Conservation (phyloP, 2,797 vertebrate genomes). For the Micropoecilia bifurca region DNA sequence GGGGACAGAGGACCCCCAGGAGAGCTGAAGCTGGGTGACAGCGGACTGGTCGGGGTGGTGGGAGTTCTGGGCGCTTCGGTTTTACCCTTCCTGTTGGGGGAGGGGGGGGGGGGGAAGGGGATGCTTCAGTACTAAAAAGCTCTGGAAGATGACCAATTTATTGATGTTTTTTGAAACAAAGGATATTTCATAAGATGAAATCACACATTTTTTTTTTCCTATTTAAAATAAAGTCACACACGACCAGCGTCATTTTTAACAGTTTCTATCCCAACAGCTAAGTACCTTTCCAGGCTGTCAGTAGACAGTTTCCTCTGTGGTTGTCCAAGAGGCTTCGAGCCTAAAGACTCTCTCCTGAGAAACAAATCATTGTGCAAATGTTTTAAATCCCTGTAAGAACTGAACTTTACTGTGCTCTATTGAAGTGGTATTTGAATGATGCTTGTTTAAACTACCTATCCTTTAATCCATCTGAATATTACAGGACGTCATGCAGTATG, state of each 20-base stretch:
- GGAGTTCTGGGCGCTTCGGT: slow-evolving; percentile 83
- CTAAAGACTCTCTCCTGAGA: slow-evolving; percentile 77
- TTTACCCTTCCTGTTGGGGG: slow-evolving; percentile 80
- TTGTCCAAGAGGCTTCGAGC: slow-evolving; percentile 66
- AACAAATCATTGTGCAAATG: neutral
- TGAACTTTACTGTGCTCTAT: neutral
- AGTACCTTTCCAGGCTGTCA: slow-evolving; percentile 76
- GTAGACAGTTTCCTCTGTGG: slow-evolving; percentile 78
- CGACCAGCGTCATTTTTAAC: neutral
- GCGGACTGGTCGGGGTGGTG: slow-evolving; percentile 87
- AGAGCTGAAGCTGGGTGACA: slow-evolving; percentile 82
- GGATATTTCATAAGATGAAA: neutral
- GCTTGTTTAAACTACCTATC: neutral
- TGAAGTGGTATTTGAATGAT: neutral
- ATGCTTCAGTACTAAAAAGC: neutral
- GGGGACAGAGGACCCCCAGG: slow-evolving; percentile 81
- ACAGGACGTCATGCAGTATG: neutral
- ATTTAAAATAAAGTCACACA: neutral
- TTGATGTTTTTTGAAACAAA: neutral
- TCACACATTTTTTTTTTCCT: neutral
- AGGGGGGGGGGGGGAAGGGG: too few relatives aligned
- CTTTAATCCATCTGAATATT: neutral
- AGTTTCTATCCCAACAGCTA: neutral
- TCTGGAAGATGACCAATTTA: neutral
- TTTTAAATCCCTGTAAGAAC: neutral